Evolutionary conservation across 2,888 invertebrate genomes (phyloP), one percentile per base, ranked within the genome.

Genomic region (Drosophila affinis): DNA sequence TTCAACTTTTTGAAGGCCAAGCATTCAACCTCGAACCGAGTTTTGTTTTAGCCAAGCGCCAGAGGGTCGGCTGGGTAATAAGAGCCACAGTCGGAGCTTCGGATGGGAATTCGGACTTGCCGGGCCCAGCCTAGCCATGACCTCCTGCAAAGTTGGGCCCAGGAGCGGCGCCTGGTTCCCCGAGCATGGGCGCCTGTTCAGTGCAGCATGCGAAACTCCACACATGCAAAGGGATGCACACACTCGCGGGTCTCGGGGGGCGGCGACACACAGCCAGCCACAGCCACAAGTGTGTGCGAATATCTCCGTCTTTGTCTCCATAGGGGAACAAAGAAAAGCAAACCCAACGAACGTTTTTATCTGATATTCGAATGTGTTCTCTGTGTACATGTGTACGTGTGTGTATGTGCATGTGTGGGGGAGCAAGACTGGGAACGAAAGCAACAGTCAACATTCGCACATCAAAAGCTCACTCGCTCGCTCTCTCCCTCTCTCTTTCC

Each of bases 1-100:
- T 81, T 82, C 73, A 79, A 81, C 71, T 77, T 81, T 81, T 78
- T 80, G 83, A 86, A 84, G 84, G 84, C 83, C 83, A 84, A 81
- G 59, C 73, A 73, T 78, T 81, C 72, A 39, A 81, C 80, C 76
- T 81, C 72, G 72, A 62, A 56, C 44, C 18, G 48, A 7, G 32
- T 51, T 70, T 75, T 67, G 74, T 62, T 57, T 18, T 17, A 27
- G 45, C 39, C 52, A 59, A 47, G 12, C 17, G n/a, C 24, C 39
- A 14, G 39, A 14, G 39, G n/a, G 39, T n/a, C 3, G 14, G n/a
- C 7, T 1, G 14, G 39, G n/a, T 39, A 39, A 39, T 3, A 39
- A 39, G 39, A 39, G 39, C 14, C 39, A 39, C 14, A 14, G 14
- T 14, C n/a, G 39, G 39, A 39, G 39, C 39, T n/a, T 39, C n/a